These are phyloP conservation scores for Calycopis cecrops DNA, from an alignment of 1,140 invertebrate species.

Conservation along the genomic window DNA sequence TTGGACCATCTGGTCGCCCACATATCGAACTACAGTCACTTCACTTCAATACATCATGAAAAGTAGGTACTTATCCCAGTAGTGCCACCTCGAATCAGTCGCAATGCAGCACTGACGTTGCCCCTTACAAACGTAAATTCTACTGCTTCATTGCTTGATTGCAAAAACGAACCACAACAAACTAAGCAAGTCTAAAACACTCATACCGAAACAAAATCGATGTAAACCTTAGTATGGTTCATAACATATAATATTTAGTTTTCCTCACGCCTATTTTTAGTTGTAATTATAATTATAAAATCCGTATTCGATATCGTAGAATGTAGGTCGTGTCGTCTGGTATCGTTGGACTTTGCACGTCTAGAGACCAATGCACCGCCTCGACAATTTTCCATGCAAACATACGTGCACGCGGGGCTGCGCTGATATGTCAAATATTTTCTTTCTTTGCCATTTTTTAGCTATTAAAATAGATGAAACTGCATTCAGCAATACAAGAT, in stretches of 20 bases:
- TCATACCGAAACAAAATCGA: neutral
- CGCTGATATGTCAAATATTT: neutral
- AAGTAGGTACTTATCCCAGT: too few species aligned
- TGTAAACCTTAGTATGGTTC: neutral
- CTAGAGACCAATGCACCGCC: conserved; percentile 34
- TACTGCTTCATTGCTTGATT: neutral
- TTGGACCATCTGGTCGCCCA: too few species aligned
- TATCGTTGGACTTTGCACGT: conserved; percentile 39
- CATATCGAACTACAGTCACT: too few species aligned
- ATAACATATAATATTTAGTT: neutral
- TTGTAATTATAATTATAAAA: neutral
- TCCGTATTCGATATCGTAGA: conserved; percentile 16
- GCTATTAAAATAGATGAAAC: too few species aligned
- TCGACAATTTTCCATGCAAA: conserved; percentile 18
- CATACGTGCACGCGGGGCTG: neutral
- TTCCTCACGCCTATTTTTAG: conserved; percentile 2
- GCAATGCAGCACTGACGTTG: neutral
- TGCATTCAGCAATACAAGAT: too few species aligned
- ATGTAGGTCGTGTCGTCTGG: conserved; percentile 47
- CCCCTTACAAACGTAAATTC: neutral
- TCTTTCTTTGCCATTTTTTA: too few species aligned
- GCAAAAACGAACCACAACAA: neutral
- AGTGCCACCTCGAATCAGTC: neutral
- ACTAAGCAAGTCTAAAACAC: neutral
- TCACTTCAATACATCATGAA: too few species aligned